phyloP scores from a whole-genome alignment of 2,113 vertebrate species.

The Dendrocopos noguchii region DNA sequence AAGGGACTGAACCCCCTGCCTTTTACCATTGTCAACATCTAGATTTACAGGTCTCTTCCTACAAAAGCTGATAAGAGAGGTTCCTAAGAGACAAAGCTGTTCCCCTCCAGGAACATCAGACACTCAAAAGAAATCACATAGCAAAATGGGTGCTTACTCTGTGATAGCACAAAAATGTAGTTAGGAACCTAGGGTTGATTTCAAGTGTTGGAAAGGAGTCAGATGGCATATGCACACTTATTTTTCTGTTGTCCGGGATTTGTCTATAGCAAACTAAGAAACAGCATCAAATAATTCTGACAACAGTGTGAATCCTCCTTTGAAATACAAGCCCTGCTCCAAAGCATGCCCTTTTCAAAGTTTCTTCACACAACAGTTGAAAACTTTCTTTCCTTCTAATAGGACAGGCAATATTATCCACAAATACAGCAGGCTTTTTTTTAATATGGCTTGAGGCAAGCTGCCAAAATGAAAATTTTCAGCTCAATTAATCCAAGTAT shows the following conservation, averaged over 20 bases:
- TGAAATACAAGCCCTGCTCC: conserved; percentile 9
- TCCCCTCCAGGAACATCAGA: neutral
- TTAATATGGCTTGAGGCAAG: conserved; percentile 16
- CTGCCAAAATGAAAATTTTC: conserved; percentile 15
- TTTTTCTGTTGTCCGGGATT: neutral
- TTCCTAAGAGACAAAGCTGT: neutral
- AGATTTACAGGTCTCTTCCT: neutral
- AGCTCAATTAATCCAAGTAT: conserved; percentile 14
- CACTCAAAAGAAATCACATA: neutral
- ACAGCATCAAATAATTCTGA: neutral
- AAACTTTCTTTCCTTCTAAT: conserved; percentile 7
- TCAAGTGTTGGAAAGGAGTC: neutral
- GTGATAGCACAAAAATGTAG: neutral
- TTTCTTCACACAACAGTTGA: conserved; percentile 10
- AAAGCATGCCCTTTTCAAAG: neutral
- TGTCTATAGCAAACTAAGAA: conserved; percentile 1
- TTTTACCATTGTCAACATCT: neutral
- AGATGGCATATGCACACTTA: neutral
- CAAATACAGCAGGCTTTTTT: neutral
- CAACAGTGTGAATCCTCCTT: neutral
- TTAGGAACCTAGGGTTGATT: neutral
- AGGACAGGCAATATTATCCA: conserved; percentile 24
- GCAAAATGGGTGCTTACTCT: neutral
- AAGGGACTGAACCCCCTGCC: neutral
- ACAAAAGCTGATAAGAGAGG: neutral